These are phyloP conservation scores for Adineta ricciae DNA, from an alignment of 2,888 invertebrate species.

Conservation along the genomic window DNA sequence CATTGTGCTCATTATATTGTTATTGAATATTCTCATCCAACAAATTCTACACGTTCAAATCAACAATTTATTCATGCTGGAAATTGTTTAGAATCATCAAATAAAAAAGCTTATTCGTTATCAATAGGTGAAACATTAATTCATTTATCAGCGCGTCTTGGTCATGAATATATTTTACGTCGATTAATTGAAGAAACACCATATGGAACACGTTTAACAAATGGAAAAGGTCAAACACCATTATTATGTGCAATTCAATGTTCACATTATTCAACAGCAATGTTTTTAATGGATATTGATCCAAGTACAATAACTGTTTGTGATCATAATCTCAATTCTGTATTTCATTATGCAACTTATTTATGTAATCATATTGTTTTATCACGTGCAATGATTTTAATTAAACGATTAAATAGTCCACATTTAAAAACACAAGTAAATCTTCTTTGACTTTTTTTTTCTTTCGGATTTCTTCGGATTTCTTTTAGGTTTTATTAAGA, in stretches of 20 bases:
- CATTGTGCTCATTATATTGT: background rate
- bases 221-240: background rate
- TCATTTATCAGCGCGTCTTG: background rate
- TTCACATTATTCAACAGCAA: background rate
- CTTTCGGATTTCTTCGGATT: no score
- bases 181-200: background rate
- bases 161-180: background rate
- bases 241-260: background rate
- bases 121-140: background rate
- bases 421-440: background rate
- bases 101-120: background rate
- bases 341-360: background rate
- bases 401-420: background rate
- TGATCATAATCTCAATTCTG: background rate
- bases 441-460: no score
- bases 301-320: background rate
- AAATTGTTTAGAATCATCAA: background rate
- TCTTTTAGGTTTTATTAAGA: background rate
- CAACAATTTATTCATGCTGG: background rate
- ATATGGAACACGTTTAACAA: background rate
- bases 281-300: background rate
- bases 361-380: background rate
- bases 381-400: background rate
- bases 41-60: background rate
- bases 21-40: background rate